phyloP scores from a whole-genome alignment of 2,113 vertebrate genomes.

The Delphinapterus leucas region DNA sequence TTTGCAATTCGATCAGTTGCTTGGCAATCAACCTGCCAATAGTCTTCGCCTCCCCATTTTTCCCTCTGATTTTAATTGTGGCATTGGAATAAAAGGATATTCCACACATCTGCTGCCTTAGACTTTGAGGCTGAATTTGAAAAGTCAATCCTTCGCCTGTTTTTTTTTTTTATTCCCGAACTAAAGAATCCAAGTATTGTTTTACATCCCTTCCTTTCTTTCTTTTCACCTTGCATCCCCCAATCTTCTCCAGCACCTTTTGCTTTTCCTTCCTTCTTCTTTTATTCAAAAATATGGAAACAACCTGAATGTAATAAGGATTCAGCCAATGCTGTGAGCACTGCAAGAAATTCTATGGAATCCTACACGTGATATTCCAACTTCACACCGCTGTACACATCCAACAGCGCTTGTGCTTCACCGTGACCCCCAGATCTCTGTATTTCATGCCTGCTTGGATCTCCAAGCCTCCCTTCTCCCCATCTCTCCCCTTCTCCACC shows the following conservation, averaged over 20 bases:
- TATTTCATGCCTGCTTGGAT: background rate
- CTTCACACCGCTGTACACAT: background rate
- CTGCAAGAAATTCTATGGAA: background rate
- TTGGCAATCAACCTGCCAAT: slow-evolving; percentile 63
- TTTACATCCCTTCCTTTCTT: background rate
- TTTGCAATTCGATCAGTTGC: slow-evolving; percentile 56
- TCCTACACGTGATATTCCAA: background rate
- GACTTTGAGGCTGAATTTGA: slow-evolving; percentile 22
- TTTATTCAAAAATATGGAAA: background rate
- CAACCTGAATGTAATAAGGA: background rate
- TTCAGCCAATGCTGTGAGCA: background rate
- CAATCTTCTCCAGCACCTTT: background rate
- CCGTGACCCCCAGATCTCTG: background rate
- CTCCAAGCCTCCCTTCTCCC: background rate
- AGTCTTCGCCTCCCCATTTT: slow-evolving; percentile 65
- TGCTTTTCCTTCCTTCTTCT: background rate
- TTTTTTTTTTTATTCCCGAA: background rate
- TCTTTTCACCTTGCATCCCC: background rate
- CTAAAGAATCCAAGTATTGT: slow-evolving; percentile 31
- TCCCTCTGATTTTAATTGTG: slow-evolving; percentile 74
- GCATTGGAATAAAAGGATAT: slow-evolving; percentile 76
- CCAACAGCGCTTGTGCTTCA: background rate
- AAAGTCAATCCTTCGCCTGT: slow-evolving; percentile 44
- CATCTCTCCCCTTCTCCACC: background rate
- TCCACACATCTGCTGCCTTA: slow-evolving; percentile 73